Base-by-base conservation (phyloP, 2,113 vertebrate genomes). In the Vidua chalybeata region DNA sequence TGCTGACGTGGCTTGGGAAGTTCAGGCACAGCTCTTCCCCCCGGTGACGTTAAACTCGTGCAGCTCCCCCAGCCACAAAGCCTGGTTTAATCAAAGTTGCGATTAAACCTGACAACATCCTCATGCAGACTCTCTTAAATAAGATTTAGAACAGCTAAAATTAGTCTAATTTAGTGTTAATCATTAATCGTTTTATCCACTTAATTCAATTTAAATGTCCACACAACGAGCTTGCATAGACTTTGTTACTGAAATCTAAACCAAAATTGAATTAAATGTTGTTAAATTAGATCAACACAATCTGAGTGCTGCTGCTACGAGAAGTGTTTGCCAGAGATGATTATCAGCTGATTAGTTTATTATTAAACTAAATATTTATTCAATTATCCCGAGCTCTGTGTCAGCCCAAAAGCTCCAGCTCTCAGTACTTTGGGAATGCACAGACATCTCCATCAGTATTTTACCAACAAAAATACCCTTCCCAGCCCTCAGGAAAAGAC, bases 151-250 rank as follows among this genome's bases (percentile, higher is more conserved):
- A 45, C 79, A 19, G 85, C 94, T 97, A 97, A 96, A 96, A 97
- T 96, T 95, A 96, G 96, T 86, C 85, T 95, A 93, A 96, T 96
- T 96, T 90, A 75, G 71, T 49, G 72, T 84, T 90, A 95, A 84
- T 84, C 93, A 93, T 97, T 94, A 93, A 93, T 94, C 85, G 66
- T 67, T 93, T 90, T 78, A 95, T 52, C 92, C 72, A 39, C 52
- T 59, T 92, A 93, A 96, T 96, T 94, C 90, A 92, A 95, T 96
- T 94, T 90, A 93, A 81, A 81, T 75, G 85, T 88, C 94, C 94
- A 31, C 86, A 95, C 85, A 49, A 77, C 0, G 3, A 79, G 88
- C 68, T 72, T 27, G 76, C 56, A 35, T 14, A 58, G 92, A 23
- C 31, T 64, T 71, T 31, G 62, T 31, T 35, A 27, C 52, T 64